Evolutionary conservation across 1,140 invertebrate genomes (phyloP).

Genomic region (Drosophila truncata): DNA sequence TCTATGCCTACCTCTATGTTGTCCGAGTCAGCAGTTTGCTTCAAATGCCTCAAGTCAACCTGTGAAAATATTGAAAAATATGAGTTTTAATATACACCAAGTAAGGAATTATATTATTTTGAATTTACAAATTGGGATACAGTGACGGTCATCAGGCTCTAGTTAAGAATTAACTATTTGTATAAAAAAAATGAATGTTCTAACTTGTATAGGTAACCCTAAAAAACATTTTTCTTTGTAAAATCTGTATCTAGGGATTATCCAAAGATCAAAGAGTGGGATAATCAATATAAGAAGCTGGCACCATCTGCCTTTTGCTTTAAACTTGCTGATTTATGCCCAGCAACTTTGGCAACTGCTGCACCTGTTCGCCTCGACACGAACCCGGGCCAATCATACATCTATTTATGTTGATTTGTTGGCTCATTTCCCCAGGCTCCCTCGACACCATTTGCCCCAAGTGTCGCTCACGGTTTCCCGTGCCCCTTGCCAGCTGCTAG

Average conservation of each 20-base stretch:
- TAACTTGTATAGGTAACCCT: too few species aligned
- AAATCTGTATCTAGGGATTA: slow-evolving; percentile 7
- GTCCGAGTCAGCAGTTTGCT: slow-evolving; percentile 92
- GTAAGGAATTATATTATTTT: too few species aligned
- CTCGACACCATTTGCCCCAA: slow-evolving; percentile 31
- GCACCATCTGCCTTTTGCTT: slow-evolving; percentile 23
- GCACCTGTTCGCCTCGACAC: slow-evolving; percentile 32
- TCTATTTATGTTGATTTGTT: slow-evolving; percentile 78
- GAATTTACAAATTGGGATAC: too few species aligned
- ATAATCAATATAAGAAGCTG: slow-evolving; percentile 31
- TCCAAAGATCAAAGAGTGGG: slow-evolving; percentile 18
- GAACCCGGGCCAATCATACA: slow-evolving; percentile 54
- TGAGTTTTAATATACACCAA: too few species aligned
- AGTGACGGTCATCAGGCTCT: too few species aligned
- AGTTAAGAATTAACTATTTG: too few species aligned
- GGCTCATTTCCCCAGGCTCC: slow-evolving; percentile 44
- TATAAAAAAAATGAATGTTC: too few species aligned
- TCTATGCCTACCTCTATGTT: slow-evolving; percentile 95
- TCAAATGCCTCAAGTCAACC: slow-evolving; percentile 95
- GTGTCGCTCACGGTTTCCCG: slow-evolving; percentile 30
- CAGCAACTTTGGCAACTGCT: slow-evolving; percentile 28
- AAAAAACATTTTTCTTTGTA: too few species aligned
- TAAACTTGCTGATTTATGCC: slow-evolving; percentile 63
- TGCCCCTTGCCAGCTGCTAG: slow-evolving; percentile 10
- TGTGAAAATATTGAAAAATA: slow-evolving; percentile 81